phyloP scores from a whole-genome alignment of 2,888 invertebrate genomes.

The Bhutanitis thaidina region DNA sequence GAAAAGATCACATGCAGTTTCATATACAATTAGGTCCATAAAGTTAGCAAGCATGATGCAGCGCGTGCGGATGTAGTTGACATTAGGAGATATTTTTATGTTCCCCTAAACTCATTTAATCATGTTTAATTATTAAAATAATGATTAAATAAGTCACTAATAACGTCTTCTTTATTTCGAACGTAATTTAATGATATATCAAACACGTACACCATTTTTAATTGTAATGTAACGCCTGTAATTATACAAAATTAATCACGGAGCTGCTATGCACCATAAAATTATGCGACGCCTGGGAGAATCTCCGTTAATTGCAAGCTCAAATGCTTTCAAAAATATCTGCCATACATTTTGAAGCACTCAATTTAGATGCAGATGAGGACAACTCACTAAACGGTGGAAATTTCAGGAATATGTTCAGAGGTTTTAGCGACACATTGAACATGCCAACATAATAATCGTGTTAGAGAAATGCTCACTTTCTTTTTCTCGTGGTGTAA shows the following conservation, averaged over 20 bases:
- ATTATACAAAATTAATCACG: conserved; percentile 8
- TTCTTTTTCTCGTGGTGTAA: too few relatives aligned
- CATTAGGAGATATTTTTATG: too few relatives aligned
- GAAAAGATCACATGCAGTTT: too few relatives aligned
- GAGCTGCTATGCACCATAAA: background rate
- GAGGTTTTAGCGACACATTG: background rate
- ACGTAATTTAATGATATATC: too few relatives aligned
- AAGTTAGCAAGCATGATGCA: too few relatives aligned
- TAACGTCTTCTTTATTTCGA: too few relatives aligned
- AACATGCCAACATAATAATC: background rate
- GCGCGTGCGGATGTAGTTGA: too few relatives aligned
- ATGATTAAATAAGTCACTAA: too few relatives aligned
- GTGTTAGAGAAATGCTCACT: too few relatives aligned
- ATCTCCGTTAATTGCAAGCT: conserved; percentile 13
- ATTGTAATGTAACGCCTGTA: conserved; percentile 5
- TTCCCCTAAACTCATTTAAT: too few relatives aligned
- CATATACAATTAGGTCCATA: too few relatives aligned
- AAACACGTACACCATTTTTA: background rate
- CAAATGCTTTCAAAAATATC: conserved; percentile 16
- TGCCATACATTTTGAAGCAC: conserved; percentile 12
- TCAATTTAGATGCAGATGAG: conserved; percentile 16
- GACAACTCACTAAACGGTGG: background rate
- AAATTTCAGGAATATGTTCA: background rate
- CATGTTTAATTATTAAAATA: too few relatives aligned
- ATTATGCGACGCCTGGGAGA: conserved; percentile 7